phyloP scores from a whole-genome alignment of 2,113 vertebrate species.

The Mus spicilegus region DNA sequence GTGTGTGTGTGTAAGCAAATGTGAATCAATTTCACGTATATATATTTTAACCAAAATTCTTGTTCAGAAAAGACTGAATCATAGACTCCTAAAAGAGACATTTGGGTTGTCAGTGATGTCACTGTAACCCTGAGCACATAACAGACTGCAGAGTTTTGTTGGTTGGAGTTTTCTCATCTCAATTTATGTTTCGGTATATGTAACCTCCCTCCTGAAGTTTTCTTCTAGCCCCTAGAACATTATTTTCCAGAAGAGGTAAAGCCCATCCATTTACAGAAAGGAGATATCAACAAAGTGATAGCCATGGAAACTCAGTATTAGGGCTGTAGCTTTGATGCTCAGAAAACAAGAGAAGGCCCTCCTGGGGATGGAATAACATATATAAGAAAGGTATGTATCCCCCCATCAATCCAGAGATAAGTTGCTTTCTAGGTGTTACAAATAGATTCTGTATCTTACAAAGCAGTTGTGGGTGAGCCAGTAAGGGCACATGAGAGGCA shows the following conservation, averaged over 20 bases:
- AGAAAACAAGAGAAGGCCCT: not conserved
- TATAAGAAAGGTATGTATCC: not conserved
- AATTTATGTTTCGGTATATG: not conserved
- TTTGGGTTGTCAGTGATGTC: conserved; percentile 12
- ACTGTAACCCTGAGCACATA: not conserved
- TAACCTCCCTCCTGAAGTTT: not conserved
- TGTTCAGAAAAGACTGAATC: conserved; percentile 50
- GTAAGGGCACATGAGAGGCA: not conserved
- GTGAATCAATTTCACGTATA: conserved; percentile 47
- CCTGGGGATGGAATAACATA: not conserved
- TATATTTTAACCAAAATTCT: conserved; percentile 50
- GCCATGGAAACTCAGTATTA: not conserved
- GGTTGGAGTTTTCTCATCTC: not conserved
- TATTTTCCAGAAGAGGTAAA: not conserved
- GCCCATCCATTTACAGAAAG: not conserved
- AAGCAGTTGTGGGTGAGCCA: not conserved
- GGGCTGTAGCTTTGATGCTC: not conserved
- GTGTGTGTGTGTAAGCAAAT: conserved; percentile 62
- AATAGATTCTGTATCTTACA: not conserved
- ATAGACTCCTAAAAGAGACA: conserved; percentile 14
- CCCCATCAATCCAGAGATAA: not conserved
- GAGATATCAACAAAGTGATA: not conserved
- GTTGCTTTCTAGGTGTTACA: not conserved
- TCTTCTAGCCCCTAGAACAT: not conserved
- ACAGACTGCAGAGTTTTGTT: conserved; percentile 35